Evolutionary conservation across 2,113 vertebrate genomes (phyloP), one percentile per base, ranked within the genome.

Genomic region (Pseudorectes ferrugineus): DNA sequence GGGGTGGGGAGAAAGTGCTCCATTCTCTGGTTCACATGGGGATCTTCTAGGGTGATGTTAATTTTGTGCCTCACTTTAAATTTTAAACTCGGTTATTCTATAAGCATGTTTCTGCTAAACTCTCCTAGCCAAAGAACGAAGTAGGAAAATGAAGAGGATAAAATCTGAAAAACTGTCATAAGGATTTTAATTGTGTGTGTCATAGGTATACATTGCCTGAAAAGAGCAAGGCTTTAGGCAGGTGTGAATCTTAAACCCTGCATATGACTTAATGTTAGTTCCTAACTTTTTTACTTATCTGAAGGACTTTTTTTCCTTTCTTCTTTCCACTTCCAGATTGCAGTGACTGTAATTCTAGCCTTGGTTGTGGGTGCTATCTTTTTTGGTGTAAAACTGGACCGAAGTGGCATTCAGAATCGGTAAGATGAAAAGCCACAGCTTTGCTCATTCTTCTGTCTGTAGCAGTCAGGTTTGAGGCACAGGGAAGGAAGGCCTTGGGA

Each of bases 361-460:
- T 67, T 97, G 83, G 93, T 97, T 66, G 92, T 97, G 85, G 97
- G 97, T 38, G 96, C 95, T 67, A 97, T 97, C 62, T 97, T 96
- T 88, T 97, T 97, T 2, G 89, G 94, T 21, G 95, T 91, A 36
- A 94, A 97, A 61, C 29, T 97, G 81, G 88, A 97, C 82, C 65
- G 42, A 72, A 96, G 92, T 46, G 97, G 97, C 72, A 95, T 97
- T 93, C 97, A 97, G 85, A 97, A 97, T 71, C 88, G 97, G 97
- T 97, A 91, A 92, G 87, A 61, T 38, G 54, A 71, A 86, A 89
- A 72, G 17, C 10, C 29, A 33, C 16, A 70, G 35, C 49, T 89
- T 84, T 74, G 21, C 74, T 88, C 3, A 23, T 70, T 88, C 71
- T 86, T 35, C 21, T 82, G 0, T 43, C 16, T 28, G 25, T 46